phyloP scores from a whole-genome alignment of 2,888 invertebrate species.

The Catocala sponsa region DNA sequence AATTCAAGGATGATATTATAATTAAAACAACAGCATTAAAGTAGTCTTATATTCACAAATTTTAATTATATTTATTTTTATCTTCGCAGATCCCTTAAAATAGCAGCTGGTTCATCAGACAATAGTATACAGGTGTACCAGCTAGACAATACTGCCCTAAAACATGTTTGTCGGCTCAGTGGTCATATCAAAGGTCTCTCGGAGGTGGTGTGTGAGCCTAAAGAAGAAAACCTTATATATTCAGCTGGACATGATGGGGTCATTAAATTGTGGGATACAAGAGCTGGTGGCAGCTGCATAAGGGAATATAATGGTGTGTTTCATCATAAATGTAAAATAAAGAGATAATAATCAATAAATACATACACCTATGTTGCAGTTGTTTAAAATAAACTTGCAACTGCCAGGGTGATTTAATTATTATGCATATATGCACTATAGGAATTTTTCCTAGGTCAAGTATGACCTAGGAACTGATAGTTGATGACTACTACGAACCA shows the following conservation, averaged over 20 bases:
- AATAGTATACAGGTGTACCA: constrained; percentile 78
- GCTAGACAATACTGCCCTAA: constrained; percentile 65
- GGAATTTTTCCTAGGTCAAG: too few species aligned
- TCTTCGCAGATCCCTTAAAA: constrained; percentile 66
- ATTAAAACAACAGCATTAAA: too few species aligned
- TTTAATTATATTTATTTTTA: too few species aligned
- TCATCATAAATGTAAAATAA: not conserved
- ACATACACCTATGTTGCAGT: too few species aligned
- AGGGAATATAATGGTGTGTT: constrained; percentile 73
- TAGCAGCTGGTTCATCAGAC: constrained; percentile 71
- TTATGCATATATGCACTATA: too few species aligned
- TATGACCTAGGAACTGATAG: too few species aligned
- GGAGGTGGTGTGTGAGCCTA: constrained; percentile 88
- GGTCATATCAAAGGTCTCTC: constrained; percentile 82
- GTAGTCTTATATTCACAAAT: too few species aligned
- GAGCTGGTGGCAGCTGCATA: constrained; percentile 79
- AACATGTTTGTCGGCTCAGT: constrained; percentile 73
- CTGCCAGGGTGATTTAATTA: too few species aligned
- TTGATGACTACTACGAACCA: too few species aligned
- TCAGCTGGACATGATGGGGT: constrained; percentile 87
- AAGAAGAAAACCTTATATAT: constrained; percentile 88
- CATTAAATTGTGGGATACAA: constrained; percentile 89
- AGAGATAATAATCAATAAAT: not conserved
- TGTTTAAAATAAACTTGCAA: too few species aligned
- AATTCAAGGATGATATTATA: too few species aligned